Percentiles rank a stretch among this genome's conserved stretches.
These are phyloP conservation scores for Rhyacophila brunnea DNA, from an alignment of 1,140 invertebrate species.

Conservation along the genomic window DNA sequence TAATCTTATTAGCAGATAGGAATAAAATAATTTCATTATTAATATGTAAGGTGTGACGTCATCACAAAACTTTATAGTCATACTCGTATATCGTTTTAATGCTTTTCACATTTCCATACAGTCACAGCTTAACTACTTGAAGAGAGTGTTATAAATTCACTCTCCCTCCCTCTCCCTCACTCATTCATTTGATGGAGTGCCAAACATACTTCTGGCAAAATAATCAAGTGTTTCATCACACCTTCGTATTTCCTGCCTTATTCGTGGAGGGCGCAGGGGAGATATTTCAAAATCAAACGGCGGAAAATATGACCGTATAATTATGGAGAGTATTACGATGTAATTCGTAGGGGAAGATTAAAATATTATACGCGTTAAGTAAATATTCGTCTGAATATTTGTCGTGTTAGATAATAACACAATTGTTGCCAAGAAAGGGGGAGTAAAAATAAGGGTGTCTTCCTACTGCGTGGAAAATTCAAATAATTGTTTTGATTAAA, in stretches of 20 bases:
- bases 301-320: constrained; percentile 2
- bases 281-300: not conserved
- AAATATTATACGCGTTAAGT: constrained; percentile 60
- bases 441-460: not conserved
- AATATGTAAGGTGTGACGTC: constrained; percentile 19
- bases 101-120: constrained; percentile 32
- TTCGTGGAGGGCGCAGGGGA: not conserved
- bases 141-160: constrained; percentile 33
- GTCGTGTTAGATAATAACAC: constrained; percentile 43
- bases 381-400: constrained; percentile 60
- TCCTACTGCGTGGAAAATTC: too few species aligned
- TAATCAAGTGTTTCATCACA: constrained; percentile 13
- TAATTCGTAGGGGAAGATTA: constrained; percentile 58
- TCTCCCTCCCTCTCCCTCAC: constrained; percentile 25
- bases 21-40: too few species aligned
- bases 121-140: constrained; percentile 31
- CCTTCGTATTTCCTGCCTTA: not conserved
- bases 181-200: constrained; percentile 36
- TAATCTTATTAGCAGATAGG: too few species aligned
- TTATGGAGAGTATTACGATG: constrained; percentile 13
- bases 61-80: constrained; percentile 34
- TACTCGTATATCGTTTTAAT: constrained; percentile 35
- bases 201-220: constrained; percentile 24
- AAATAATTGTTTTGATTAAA: too few species aligned
- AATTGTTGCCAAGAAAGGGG: constrained; percentile 19